Evolutionary conservation across 2,888 invertebrate genomes (phyloP), one percentile per base, ranked within the genome.

Genomic region (Bombyx huttoni): DNA sequence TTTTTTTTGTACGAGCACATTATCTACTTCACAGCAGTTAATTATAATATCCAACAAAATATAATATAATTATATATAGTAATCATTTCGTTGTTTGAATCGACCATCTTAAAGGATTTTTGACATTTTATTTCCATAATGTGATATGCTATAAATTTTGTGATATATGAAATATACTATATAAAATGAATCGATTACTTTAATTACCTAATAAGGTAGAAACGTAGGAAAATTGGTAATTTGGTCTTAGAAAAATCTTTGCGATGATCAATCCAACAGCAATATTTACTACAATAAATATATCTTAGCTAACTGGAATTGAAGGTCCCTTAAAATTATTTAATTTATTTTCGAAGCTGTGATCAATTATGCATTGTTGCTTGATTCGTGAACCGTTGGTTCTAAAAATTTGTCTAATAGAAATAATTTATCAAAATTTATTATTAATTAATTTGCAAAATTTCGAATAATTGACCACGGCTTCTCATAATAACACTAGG

Each of bases 251-350:
- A 81, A 81, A 81, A 81, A 78, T 71, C 74, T 63, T 64, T 68
- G 64, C 62, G 66, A 71, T 75, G 83, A 82, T 82, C 78, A 84
- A 80, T 73, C 82, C 78, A 77, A 77, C 55, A 73, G 79, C 70
- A 73, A 77, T 79, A 78, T 78, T 75, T 62, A 78, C 84, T 87
- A 88, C 85, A 85, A 83, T 85, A 84, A 80, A 82, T 86, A 85
- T 81, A 85, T 81, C 84, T 24, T 86, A 87, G 78, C 86, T 87
- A 87, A 86, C 75, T 86, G 87, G 87, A 87, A 87, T 86, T 87
- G 77, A 85, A 87, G 87, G 88, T 87, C 87, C 88, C 88, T 87
- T 87, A 87, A 81, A 86, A 87, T 85, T 88, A 88, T 82, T 79
- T 83, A 83, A 77, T 78, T 80, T 78, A 81, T 78, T 67, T 68